A percentile compares a stretch with the other conserved stretches of the same genome.
phyloP scores from a whole-genome alignment of 2,113 vertebrate species.

The Paradoxurus hermaphroditus region DNA sequence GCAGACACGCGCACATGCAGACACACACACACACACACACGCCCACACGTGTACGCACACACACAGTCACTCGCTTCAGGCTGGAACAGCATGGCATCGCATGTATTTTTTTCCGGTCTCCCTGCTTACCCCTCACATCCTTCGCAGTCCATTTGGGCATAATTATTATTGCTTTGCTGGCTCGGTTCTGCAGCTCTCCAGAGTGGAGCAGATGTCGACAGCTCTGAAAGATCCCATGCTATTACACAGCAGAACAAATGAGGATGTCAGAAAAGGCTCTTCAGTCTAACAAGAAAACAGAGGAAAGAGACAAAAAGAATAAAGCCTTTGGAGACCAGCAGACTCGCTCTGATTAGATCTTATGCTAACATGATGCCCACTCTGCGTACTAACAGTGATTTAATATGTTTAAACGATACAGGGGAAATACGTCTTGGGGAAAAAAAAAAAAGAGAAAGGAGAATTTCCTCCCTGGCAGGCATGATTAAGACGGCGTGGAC shows the following conservation, averaged over 20 bases:
- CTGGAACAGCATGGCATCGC: background rate
- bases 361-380: conserved; percentile 82
- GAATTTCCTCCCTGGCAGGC: conserved; percentile 76
- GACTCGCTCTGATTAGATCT: conserved; percentile 83
- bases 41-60: background rate
- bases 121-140: conserved; percentile 67
- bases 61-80: background rate
- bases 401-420: conserved; percentile 83
- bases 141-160: conserved; percentile 71
- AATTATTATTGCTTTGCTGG: conserved; percentile 81
- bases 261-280: conserved; percentile 84
- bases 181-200: conserved; percentile 77
- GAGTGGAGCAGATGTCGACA: conserved; percentile 85
- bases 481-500: conserved; percentile 76
- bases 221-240: conserved; percentile 81
- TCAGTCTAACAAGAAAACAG: conserved; percentile 83
- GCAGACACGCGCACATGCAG: background rate
- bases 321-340: conserved; percentile 81
- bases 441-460: conserved; percentile 59
- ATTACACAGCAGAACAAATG: conserved; percentile 84
- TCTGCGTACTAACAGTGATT: conserved; percentile 80
- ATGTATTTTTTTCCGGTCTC: conserved; percentile 53
- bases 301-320: conserved; percentile 83
- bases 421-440: conserved; percentile 76
- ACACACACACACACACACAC: background rate